These are phyloP conservation scores for Polypterus bichir DNA, from an alignment of 2,113 vertebrate species.

Conservation along the genomic window DNA sequence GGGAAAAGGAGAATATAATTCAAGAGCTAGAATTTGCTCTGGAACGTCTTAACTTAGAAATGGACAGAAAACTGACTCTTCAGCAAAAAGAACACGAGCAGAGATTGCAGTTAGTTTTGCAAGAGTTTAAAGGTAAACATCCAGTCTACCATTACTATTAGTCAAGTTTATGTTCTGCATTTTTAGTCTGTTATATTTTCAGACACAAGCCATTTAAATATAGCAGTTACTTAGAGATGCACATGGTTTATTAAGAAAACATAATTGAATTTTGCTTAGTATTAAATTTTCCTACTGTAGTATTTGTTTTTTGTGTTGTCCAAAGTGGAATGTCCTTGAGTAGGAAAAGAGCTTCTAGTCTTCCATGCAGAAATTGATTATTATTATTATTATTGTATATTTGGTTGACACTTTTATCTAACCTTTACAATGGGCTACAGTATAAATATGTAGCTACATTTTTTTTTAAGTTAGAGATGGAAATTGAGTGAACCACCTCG, in stretches of 20 bases:
- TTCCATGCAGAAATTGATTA: no score
- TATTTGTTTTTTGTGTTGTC: no score
- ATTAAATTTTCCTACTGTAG: no score
- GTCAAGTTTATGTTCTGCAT: not conserved
- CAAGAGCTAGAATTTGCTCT: conserved; percentile 54
- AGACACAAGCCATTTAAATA: not conserved
- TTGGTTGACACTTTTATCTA: no score
- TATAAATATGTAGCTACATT: no score
- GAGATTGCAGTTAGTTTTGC: conserved; percentile 60
- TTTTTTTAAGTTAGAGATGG: no score
- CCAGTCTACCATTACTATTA: not conserved
- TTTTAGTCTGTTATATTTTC: not conserved
- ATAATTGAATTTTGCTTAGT: not conserved
- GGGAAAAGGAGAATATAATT: conserved; percentile 45
- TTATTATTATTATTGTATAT: no score
- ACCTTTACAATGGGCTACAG: no score
- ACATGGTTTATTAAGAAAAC: not conserved
- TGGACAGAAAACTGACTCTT: conserved; percentile 59
- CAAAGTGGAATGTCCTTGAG: no score
- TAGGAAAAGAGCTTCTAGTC: no score
- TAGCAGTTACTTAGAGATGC: not conserved
- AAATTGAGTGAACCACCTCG: no score
- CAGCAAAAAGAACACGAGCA: conserved; percentile 69
- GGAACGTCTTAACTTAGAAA: conserved; percentile 56
- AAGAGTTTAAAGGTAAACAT: conserved; percentile 57